Evolutionary conservation across 2,888 invertebrate genomes (phyloP).

Genomic region (Branchipolynoe longqiensis): DNA sequence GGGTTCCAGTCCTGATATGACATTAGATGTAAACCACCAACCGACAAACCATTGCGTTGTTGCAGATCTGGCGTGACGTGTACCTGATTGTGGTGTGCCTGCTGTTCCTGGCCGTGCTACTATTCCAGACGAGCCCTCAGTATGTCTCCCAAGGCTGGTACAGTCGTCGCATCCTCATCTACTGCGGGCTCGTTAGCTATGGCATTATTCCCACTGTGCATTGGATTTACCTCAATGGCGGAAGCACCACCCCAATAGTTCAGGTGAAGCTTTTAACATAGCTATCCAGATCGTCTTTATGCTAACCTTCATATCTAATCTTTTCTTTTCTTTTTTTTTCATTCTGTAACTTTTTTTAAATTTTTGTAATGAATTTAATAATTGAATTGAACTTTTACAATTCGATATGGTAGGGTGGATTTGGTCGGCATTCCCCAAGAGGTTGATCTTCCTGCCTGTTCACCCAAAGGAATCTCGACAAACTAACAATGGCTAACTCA

Average conservation of each 20-base stretch:
- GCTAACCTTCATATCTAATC: neutral
- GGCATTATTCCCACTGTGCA: constrained; percentile 95
- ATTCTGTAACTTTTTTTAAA: constrained; percentile 68
- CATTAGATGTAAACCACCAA: too few relatives aligned
- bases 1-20: too few relatives aligned
- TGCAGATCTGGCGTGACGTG: constrained; percentile 87
- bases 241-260: constrained; percentile 92
- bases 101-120: constrained; percentile 91
- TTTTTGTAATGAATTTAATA: neutral
- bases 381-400: too few relatives aligned
- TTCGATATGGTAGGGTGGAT: too few relatives aligned
- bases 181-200: constrained; percentile 77
- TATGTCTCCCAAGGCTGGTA: constrained; percentile 84
- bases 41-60: too few relatives aligned
- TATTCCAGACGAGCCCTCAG: constrained; percentile 86
- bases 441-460: too few relatives aligned
- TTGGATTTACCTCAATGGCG: constrained; percentile 94
- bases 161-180: constrained; percentile 80
- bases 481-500: too few relatives aligned
- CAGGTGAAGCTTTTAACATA: constrained; percentile 83
- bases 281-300: neutral
- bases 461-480: too few relatives aligned
- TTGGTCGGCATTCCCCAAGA: too few relatives aligned
- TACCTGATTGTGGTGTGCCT: constrained; percentile 91
- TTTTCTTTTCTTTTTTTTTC: neutral